A percentile compares a stretch with the other conserved stretches of the same genome.
phyloP scores from a whole-genome alignment of 2,888 invertebrate genomes.

The Fragum fragum region DNA sequence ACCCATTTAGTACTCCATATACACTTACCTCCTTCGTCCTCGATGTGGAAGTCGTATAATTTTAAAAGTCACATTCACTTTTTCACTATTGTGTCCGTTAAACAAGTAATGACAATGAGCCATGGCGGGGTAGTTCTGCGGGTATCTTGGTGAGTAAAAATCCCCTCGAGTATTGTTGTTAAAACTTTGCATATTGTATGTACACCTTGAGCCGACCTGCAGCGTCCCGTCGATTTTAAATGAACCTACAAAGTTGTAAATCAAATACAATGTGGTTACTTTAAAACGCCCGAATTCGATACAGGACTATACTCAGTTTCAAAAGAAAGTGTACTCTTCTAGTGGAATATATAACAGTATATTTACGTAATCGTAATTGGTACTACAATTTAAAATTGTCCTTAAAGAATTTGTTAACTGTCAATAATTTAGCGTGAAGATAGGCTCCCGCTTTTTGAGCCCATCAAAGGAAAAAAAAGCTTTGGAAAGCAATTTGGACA shows the following conservation, averaged over 20 bases:
- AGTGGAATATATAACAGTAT: no score
- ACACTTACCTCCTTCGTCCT: constrained; percentile 3
- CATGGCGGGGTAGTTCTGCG: constrained; percentile 86
- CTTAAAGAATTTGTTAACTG: no score
- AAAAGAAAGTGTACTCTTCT: not conserved
- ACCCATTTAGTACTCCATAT: no score
- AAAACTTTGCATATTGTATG: constrained; percentile 80
- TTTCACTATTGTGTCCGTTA: constrained; percentile 83
- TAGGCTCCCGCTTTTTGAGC: no score
- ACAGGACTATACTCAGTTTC: not conserved
- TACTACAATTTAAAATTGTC: no score
- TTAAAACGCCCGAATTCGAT: not conserved
- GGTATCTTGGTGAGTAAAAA: constrained; percentile 85
- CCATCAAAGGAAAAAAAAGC: no score
- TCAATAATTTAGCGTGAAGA: no score
- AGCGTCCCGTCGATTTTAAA: constrained; percentile 79
- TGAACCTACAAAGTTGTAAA: constrained; percentile 71
- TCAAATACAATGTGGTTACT: not conserved
- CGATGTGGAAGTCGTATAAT: constrained; percentile 80
- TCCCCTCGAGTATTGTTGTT: constrained; percentile 77
- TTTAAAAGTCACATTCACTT: constrained; percentile 83
- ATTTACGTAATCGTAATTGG: no score
- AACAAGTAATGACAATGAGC: constrained; percentile 87
- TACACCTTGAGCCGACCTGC: constrained; percentile 79
- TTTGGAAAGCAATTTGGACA: no score